Evolutionary conservation across 2,888 invertebrate species (phyloP).

Genomic region (Orthosia gracilis): DNA sequence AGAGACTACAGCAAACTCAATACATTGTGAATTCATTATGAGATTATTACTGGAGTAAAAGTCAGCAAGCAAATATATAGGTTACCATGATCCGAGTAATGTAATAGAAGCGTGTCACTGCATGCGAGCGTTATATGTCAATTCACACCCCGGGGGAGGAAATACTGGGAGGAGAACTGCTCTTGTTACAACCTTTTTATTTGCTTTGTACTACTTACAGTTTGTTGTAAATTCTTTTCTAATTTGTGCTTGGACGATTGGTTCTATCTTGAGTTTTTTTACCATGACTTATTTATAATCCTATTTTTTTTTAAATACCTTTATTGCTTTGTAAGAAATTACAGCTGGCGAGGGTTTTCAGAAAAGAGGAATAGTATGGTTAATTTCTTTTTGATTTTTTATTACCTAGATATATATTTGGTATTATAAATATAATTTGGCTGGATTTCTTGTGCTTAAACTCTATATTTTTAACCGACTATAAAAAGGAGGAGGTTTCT

Average conservation of each 20-base stretch:
- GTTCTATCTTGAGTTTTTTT: too few relatives aligned
- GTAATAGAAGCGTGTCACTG: conserved; percentile 44
- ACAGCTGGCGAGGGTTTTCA: too few relatives aligned
- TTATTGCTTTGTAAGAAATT: too few relatives aligned
- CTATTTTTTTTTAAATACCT: too few relatives aligned
- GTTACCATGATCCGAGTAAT: conserved; percentile 10
- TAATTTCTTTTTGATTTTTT: too few relatives aligned
- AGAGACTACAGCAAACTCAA: not conserved
- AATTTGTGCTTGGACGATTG: not conserved
- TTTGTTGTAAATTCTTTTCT: not conserved
- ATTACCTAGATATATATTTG: too few relatives aligned
- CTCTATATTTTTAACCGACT: too few relatives aligned
- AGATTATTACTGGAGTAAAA: conserved; percentile 7
- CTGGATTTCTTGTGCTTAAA: too few relatives aligned
- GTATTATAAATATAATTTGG: too few relatives aligned
- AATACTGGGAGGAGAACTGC: not conserved
- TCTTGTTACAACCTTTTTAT: not conserved
- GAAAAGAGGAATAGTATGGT: too few relatives aligned
- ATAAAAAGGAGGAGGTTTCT: too few relatives aligned
- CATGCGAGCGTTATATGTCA: conserved; percentile 26
- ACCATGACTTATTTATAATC: too few relatives aligned
- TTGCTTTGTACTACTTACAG: not conserved
- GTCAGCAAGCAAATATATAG: conserved; percentile 18
- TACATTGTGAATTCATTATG: conserved; percentile 4
- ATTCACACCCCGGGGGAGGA: conserved; percentile 9